phyloP scores from a whole-genome alignment of 2,797 vertebrate genomes.

The Pampus argenteus region DNA sequence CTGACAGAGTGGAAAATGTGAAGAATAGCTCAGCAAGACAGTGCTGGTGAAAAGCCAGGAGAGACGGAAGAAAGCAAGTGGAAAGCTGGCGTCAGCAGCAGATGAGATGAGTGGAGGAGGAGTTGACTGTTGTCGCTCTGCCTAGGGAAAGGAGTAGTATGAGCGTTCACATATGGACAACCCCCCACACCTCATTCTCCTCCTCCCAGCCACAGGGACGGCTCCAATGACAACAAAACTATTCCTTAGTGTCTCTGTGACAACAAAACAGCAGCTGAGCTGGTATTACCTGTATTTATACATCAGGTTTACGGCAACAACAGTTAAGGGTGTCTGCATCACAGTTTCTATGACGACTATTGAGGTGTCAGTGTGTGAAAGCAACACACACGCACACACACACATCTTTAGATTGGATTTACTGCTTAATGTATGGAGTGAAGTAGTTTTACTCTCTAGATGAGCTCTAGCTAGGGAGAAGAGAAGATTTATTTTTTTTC shows the following conservation, averaged over 20 bases:
- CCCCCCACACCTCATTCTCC: constrained; percentile 15
- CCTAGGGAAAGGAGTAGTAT: constrained; percentile 65
- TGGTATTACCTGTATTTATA: constrained; percentile 30
- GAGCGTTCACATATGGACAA: constrained; percentile 61
- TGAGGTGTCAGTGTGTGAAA: constrained; percentile 27
- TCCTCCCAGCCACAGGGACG: constrained; percentile 42
- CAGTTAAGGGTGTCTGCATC: constrained; percentile 22
- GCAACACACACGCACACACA: constrained; percentile 41
- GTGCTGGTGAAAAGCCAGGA: constrained; percentile 70
- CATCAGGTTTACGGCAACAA: constrained; percentile 5
- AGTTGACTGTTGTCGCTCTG: constrained; percentile 42
- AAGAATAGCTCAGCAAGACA: constrained; percentile 68
- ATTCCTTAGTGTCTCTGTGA: constrained; percentile 53
- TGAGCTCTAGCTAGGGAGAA: constrained; percentile 5
- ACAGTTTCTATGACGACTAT: constrained; percentile 21
- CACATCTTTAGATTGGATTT: constrained; percentile 42
- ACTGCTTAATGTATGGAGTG: constrained; percentile 13
- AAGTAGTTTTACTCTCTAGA: constrained; percentile 11
- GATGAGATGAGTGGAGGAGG: constrained; percentile 63
- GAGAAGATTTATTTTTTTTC: not conserved
- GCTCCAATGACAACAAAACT: constrained; percentile 60
- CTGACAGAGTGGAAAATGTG: constrained; percentile 79
- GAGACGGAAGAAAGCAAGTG: constrained; percentile 45
- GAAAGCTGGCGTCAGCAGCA: constrained; percentile 70
- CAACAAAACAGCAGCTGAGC: constrained; percentile 52